A percentile compares a stretch with the other conserved stretches of the same genome.
These are phyloP conservation scores for Samia ricini DNA, from an alignment of 1,140 invertebrate species.

Conservation along the genomic window DNA sequence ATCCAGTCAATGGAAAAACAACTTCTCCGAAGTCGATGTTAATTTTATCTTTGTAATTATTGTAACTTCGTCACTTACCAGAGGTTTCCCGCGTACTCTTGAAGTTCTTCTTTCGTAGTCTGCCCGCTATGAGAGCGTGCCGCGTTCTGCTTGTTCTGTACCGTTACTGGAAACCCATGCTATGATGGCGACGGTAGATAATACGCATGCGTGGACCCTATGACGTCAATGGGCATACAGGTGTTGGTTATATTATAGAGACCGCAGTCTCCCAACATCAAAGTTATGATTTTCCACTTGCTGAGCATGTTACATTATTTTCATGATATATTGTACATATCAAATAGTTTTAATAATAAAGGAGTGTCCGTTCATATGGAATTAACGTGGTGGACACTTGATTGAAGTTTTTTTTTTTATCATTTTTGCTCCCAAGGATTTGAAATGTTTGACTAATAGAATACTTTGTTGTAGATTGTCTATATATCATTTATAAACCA, in stretches of 20 bases:
- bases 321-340: too few relatives aligned
- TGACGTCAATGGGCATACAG: conserved; percentile 70
- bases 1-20: background rate
- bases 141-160: conserved; percentile 42
- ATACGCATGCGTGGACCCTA: conserved; percentile 47
- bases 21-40: background rate
- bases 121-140: conserved; percentile 31
- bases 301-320: too few relatives aligned
- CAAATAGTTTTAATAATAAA: too few relatives aligned
- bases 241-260: conserved; percentile 49
- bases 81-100: conserved; percentile 53
- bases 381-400: too few relatives aligned
- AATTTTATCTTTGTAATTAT: conserved; percentile 1
- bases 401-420: too few relatives aligned
- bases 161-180: conserved; percentile 9
- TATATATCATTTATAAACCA: too few relatives aligned
- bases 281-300: conserved; percentile 16
- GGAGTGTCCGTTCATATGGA: too few relatives aligned
- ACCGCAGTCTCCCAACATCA: conserved; percentile 33
- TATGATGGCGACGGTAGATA: conserved; percentile 26
- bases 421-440: too few relatives aligned
- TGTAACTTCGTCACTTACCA: conserved; percentile 15
- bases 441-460: too few relatives aligned
- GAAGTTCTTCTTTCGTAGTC: conserved; percentile 24
- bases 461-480: too few relatives aligned